Conservation (phyloP, 1,140 invertebrate species). For the Macrostomum lignano region DNA sequence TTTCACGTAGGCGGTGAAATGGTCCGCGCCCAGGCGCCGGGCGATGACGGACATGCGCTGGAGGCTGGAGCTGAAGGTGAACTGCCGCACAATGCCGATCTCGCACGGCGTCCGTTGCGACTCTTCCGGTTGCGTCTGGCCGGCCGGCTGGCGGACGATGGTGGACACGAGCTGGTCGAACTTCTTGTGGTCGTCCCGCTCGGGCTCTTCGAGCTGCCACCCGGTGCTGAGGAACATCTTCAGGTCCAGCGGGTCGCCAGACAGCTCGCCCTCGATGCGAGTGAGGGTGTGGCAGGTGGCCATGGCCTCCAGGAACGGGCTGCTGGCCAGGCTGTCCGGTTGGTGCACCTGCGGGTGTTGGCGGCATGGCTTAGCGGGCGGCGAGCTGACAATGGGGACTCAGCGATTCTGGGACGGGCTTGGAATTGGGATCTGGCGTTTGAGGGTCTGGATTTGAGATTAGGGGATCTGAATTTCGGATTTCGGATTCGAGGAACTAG, state of each 20-base stretch:
- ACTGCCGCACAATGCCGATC: slow-evolving; percentile 58
- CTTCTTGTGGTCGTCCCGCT: slow-evolving; percentile 42
- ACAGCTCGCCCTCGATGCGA: slow-evolving; percentile 43
- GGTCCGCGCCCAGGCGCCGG: slow-evolving; percentile 34
- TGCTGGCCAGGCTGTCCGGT: slow-evolving; percentile 9
- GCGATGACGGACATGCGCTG: slow-evolving; percentile 68
- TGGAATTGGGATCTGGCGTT: too few species aligned
- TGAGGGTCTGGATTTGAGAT: too few species aligned
- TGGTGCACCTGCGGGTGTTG: too few species aligned
- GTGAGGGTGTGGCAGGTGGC: slow-evolving; percentile 61
- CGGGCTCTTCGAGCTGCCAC: slow-evolving; percentile 47
- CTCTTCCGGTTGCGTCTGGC: too few species aligned
- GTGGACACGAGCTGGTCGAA: slow-evolving; percentile 49
- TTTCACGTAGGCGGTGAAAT: slow-evolving; percentile 54
- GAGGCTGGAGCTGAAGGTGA: slow-evolving; percentile 63
- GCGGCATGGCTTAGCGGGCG: too few species aligned
- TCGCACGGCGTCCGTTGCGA: too few species aligned
- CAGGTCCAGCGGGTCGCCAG: slow-evolving; percentile 67
- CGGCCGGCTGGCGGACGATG: slow-evolving; percentile 36
- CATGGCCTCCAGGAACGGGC: slow-evolving; percentile 32
- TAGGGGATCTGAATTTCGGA: too few species aligned
- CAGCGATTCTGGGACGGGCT: too few species aligned
- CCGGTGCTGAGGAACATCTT: slow-evolving; percentile 38
- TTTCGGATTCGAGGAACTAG: too few species aligned
- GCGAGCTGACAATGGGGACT: too few species aligned